A percentile compares a stretch with the other conserved stretches of the same genome.
Conservation (phyloP, 2,797 vertebrate species). For the Gorsachius magnificus region DNA sequence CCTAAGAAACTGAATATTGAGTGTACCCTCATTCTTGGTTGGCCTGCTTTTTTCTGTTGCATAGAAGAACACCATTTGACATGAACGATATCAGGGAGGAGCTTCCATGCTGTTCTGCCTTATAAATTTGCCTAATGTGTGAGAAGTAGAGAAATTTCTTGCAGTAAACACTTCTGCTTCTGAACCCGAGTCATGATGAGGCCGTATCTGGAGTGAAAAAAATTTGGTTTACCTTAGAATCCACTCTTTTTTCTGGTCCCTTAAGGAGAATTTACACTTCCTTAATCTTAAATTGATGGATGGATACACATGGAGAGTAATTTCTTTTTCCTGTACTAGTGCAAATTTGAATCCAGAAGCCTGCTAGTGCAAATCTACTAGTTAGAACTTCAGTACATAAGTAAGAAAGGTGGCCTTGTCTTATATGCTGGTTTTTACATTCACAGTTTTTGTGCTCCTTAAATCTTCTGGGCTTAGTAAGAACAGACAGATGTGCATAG, state of each 20-base stretch:
- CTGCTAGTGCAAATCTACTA: neutral
- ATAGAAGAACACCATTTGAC: neutral
- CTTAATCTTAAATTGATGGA: neutral
- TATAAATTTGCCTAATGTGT: neutral
- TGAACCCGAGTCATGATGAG: neutral
- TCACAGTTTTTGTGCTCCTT: neutral
- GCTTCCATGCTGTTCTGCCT: neutral
- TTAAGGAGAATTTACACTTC: neutral
- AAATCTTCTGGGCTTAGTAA: neutral
- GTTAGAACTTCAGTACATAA: neutral
- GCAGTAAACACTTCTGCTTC: neutral
- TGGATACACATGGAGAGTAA: neutral
- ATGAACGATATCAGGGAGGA: neutral
- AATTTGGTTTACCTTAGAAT: neutral
- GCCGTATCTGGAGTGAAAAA: neutral
- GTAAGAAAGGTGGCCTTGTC: neutral
- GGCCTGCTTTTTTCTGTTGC: neutral
- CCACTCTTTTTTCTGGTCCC: neutral
- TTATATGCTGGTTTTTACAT: accelerated
- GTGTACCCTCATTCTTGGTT: neutral
- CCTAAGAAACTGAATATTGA: neutral
- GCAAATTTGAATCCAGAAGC: neutral
- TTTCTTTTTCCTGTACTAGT: neutral
- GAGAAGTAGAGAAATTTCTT: neutral
- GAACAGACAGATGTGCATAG: neutral